A percentile compares a stretch with the other conserved stretches of the same genome.
These are phyloP conservation scores for Pegoplata infirma DNA, from an alignment of 2,888 invertebrate genomes.

Conservation along the genomic window DNA sequence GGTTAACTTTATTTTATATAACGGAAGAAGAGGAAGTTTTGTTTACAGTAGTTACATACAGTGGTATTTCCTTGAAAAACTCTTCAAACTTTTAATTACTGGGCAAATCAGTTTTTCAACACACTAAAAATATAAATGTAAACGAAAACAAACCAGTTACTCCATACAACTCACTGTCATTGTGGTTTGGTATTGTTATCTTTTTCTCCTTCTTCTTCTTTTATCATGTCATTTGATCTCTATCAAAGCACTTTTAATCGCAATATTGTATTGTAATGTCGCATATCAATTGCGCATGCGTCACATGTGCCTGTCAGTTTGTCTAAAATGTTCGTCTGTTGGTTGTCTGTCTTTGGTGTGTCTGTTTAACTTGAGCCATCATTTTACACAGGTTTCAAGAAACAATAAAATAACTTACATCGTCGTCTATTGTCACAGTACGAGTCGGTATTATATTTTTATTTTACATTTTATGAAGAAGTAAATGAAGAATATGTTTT, in stretches of 20 bases:
- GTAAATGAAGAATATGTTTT: not conserved
- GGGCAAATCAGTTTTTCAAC: slow-evolving; percentile 9
- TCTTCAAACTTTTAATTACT: not conserved
- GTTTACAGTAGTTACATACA: slow-evolving; percentile 30
- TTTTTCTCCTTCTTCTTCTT: not conserved
- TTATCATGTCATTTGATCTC: slow-evolving; percentile 18
- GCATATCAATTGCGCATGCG: slow-evolving; percentile 42
- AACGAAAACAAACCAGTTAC: slow-evolving; percentile 26
- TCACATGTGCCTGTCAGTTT: slow-evolving; percentile 33
- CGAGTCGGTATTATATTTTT: not conserved
- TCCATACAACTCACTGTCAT: slow-evolving; percentile 33
- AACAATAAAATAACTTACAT: slow-evolving; percentile 23
- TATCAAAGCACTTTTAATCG: slow-evolving; percentile 27
- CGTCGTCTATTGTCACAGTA: not conserved
- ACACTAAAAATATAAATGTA: not conserved
- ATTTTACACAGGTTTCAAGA: slow-evolving; percentile 5
- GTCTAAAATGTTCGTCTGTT: no score
- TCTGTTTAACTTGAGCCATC: not conserved
- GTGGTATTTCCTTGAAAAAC: slow-evolving; percentile 11
- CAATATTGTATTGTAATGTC: not conserved
- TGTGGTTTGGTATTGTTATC: slow-evolving; percentile 6
- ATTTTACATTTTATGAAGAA: not conserved
- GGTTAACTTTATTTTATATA: not conserved
- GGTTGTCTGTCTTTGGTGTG: slow-evolving; percentile 4
- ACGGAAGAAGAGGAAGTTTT: slow-evolving; percentile 34